phyloP scores from a whole-genome alignment of 2,888 invertebrate genomes.

The Halictus ligatus region DNA sequence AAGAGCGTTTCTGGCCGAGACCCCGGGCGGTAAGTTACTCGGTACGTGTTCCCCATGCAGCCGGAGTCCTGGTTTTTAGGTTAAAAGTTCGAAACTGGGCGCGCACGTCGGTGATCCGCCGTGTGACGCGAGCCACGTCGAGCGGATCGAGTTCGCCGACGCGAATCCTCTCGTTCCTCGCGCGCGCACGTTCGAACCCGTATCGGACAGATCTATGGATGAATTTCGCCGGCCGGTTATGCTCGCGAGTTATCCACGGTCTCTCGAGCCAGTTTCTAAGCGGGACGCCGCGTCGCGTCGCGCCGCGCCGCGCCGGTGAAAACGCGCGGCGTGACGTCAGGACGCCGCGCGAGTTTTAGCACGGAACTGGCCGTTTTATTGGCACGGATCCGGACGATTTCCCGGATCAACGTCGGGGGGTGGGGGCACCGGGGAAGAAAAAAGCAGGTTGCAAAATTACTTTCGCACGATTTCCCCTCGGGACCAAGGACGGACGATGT shows the following conservation, averaged over 20 bases:
- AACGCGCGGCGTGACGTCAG: conserved; percentile 27
- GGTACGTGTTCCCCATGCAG: conserved; percentile 59
- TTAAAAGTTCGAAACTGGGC: conserved; percentile 72
- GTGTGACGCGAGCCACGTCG: conserved; percentile 33
- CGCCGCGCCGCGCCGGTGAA: conserved; percentile 4
- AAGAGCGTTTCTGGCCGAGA: conserved; percentile 47
- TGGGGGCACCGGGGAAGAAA: not conserved
- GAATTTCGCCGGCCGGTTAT: conserved; percentile 14
- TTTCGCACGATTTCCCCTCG: conserved; percentile 63
- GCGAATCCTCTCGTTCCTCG: not conserved
- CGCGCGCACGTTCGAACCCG: conserved; percentile 42
- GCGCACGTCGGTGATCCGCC: conserved; percentile 47
- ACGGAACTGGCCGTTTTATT: conserved; percentile 64
- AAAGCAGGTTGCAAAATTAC: conserved; percentile 48
- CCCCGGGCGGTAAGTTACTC: conserved; percentile 54
- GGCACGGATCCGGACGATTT: conserved; percentile 59
- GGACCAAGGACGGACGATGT: conserved; percentile 56
- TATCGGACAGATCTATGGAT: conserved; percentile 14
- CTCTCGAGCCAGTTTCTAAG: conserved; percentile 58
- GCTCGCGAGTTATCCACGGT: conserved; percentile 28
- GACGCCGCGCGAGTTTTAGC: conserved; percentile 29
- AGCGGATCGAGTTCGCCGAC: conserved; percentile 29
- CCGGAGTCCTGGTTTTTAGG: conserved; percentile 62
- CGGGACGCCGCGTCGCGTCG: conserved; percentile 5
- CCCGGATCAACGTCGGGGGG: conserved; percentile 24